Percentiles rank a stretch among this genome's conserved stretches.
These are phyloP conservation scores for Bombycilla garrulus DNA, from an alignment of 2,113 vertebrate genomes.

Conservation along the genomic window DNA sequence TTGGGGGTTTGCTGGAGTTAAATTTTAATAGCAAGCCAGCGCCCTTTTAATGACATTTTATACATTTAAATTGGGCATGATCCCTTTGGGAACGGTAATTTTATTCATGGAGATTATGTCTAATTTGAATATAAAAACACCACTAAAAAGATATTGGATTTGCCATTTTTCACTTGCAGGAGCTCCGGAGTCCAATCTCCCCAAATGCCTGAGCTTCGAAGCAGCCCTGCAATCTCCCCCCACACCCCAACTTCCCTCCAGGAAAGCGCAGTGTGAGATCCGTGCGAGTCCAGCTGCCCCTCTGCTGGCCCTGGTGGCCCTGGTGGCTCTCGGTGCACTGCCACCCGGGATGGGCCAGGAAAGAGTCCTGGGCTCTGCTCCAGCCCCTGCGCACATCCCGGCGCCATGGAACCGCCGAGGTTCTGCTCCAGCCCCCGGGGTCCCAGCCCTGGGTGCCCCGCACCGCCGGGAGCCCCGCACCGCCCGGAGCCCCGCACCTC, in stretches of 20 bases:
- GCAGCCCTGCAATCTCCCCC: neutral
- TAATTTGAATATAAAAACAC: conserved; percentile 73
- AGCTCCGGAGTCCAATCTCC: neutral
- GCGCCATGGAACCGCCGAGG: neutral
- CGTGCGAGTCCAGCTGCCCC: rapidly evolving
- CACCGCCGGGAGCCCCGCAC: no score
- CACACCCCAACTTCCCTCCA: neutral
- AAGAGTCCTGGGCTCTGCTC: neutral
- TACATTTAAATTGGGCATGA: conserved; percentile 64
- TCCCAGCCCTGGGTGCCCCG: no score
- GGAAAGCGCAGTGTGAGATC: rapidly evolving
- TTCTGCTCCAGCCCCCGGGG: rapidly evolving
- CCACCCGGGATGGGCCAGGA: rapidly evolving
- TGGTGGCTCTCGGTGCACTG: rapidly evolving
- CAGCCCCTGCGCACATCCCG: neutral
- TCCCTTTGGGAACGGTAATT: conserved; percentile 71
- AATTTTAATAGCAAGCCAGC: conserved; percentile 42
- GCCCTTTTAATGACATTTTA: conserved; percentile 61
- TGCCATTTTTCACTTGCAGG: conserved; percentile 49
- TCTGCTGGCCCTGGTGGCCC: rapidly evolving
- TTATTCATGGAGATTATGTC: conserved; percentile 69
- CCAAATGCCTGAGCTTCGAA: neutral
- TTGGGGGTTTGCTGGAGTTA: conserved; percentile 54
- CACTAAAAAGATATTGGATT: conserved; percentile 59
- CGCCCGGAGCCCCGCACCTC: neutral